Evolutionary conservation across 2,888 invertebrate genomes (phyloP).

Genomic region (Meandrusa payeni): DNA sequence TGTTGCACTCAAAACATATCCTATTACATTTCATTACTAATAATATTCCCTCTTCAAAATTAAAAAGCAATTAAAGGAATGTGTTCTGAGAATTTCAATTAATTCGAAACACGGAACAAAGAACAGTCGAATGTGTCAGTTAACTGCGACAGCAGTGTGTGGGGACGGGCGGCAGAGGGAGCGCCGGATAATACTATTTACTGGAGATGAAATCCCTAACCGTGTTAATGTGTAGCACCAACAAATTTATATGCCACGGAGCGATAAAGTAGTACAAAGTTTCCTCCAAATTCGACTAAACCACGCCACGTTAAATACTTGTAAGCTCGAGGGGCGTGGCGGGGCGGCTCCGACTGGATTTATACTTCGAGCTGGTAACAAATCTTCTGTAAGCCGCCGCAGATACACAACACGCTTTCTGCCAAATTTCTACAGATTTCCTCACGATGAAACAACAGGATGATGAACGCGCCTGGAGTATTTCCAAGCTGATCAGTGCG

Average conservation of each 20-base stretch:
- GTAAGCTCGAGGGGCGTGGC: constrained; percentile 32
- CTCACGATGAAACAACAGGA: neutral
- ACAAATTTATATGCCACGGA: constrained; percentile 34
- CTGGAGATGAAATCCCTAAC: constrained; percentile 21
- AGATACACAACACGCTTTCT: constrained; percentile 35
- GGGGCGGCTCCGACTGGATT: constrained; percentile 30
- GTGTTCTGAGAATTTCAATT: too few species aligned
- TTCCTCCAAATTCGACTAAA: constrained; percentile 30
- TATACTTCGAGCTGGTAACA: constrained; percentile 36
- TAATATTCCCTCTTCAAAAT: too few species aligned
- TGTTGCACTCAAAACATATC: too few species aligned
- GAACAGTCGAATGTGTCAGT: constrained; percentile 6
- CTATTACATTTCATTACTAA: too few species aligned
- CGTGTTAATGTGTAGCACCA: constrained; percentile 23
- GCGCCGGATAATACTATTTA: constrained; percentile 14
- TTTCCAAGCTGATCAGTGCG: too few species aligned
- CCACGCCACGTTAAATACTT: constrained; percentile 29
- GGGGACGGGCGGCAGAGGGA: neutral
- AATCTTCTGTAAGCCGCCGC: constrained; percentile 37
- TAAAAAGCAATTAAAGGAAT: too few species aligned
- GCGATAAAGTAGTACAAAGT: constrained; percentile 32
- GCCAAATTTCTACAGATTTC: constrained; percentile 33
- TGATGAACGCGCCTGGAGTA: too few species aligned
- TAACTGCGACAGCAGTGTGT: neutral
- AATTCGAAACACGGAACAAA: neutral